phyloP scores from a whole-genome alignment of 1,140 invertebrate genomes.

The Lucilia sericata region DNA sequence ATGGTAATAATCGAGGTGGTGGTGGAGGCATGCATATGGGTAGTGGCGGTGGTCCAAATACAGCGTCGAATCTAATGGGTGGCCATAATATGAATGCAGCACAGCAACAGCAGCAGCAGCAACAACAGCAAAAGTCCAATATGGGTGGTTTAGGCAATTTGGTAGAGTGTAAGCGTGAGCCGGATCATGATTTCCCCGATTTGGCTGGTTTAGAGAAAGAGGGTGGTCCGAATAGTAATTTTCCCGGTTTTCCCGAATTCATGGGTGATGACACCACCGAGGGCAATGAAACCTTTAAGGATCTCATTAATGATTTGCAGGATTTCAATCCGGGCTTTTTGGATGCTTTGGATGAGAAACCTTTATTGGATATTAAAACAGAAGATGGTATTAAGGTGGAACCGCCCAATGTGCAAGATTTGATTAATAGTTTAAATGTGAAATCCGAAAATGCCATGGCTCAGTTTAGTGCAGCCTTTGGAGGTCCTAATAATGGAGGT shows the following conservation, averaged over 20 bases:
- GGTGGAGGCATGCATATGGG: slow-evolving; percentile 54
- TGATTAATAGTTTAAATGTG: slow-evolving; percentile 64
- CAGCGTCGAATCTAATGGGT: slow-evolving; percentile 59
- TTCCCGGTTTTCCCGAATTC: slow-evolving; percentile 82
- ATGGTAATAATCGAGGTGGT: slow-evolving; percentile 54
- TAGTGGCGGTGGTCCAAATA: slow-evolving; percentile 51
- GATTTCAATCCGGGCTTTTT: slow-evolving; percentile 86
- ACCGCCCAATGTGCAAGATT: slow-evolving; percentile 68
- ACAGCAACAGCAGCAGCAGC: slow-evolving; percentile 50
- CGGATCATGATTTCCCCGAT: slow-evolving; percentile 85
- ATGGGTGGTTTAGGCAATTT: slow-evolving; percentile 71
- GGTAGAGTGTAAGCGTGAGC: slow-evolving; percentile 88
- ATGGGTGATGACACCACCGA: slow-evolving; percentile 86
- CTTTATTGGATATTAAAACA: slow-evolving; percentile 74
- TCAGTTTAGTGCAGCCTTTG: slow-evolving; percentile 49
- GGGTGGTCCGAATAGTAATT: slow-evolving; percentile 77
- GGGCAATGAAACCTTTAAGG: slow-evolving; percentile 86
- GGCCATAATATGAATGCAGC: slow-evolving; percentile 48
- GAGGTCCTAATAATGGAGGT: slow-evolving; percentile 55
- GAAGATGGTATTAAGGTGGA: slow-evolving; percentile 71
- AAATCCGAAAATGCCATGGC: slow-evolving; percentile 61
- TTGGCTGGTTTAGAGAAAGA: slow-evolving; percentile 85
- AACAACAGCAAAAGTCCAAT: slow-evolving; percentile 48
- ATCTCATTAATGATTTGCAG: slow-evolving; percentile 88
- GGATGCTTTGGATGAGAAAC: slow-evolving; percentile 79